These are phyloP conservation scores for Cinclus mexicanus DNA, from an alignment of 2,113 vertebrate species.

Conservation along the genomic window DNA sequence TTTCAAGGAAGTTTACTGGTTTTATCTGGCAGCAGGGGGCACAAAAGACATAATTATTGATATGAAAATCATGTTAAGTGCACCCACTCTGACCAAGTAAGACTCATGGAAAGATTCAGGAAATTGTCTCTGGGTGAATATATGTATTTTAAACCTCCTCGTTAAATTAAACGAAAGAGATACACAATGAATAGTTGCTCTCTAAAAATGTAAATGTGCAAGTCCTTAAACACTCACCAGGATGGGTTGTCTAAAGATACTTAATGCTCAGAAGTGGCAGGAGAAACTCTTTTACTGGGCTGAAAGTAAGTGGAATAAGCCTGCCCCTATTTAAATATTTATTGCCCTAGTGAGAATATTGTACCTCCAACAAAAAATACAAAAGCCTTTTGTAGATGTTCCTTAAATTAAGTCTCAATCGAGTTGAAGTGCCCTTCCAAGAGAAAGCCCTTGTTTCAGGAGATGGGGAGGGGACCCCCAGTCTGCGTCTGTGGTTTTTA, in stretches of 20 bases:
- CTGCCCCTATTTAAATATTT: not conserved
- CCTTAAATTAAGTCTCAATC: not conserved
- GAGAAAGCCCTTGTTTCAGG: not conserved
- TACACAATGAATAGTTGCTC: not conserved
- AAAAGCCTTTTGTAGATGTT: not conserved
- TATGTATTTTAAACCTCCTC: not conserved
- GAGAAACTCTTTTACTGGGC: not conserved
- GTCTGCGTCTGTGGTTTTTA: rapidly evolving
- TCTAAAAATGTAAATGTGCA: not conserved
- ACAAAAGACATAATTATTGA: not conserved
- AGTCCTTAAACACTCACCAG: not conserved
- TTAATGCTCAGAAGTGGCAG: not conserved
- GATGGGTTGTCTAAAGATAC: not conserved
- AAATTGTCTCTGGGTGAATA: not conserved
- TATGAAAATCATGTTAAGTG: not conserved
- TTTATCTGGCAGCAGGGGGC: not conserved
- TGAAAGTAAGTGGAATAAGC: not conserved
- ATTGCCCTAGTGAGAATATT: not conserved
- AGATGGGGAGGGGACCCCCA: not conserved
- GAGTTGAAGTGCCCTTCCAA: not conserved
- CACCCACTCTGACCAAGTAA: not conserved
- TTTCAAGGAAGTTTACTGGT: not conserved
- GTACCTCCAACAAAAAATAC: not conserved
- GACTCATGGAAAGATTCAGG: not conserved
- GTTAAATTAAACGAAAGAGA: not conserved